Percentiles rank a stretch among this genome's conserved stretches.
These are phyloP conservation scores for Rhagologus leucostigma DNA, from an alignment of 2,113 vertebrate species.

Conservation along the genomic window DNA sequence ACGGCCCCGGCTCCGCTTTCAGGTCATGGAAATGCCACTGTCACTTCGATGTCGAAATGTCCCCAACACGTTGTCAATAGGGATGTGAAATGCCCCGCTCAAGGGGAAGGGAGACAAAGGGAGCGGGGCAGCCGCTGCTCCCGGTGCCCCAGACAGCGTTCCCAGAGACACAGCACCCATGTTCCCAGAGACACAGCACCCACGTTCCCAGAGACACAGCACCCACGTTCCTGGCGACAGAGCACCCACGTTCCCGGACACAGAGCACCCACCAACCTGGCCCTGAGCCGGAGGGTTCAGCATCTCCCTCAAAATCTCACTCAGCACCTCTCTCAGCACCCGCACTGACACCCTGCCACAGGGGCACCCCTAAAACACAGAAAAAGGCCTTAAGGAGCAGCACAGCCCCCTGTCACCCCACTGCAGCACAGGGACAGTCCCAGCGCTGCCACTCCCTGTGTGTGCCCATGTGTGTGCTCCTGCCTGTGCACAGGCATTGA, in stretches of 20 bases:
- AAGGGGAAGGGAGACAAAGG: slow-evolving; percentile 14
- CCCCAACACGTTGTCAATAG: slow-evolving; percentile 69
- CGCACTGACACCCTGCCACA: rapidly evolving
- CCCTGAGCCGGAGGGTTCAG: neutral
- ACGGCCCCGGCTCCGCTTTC: slow-evolving; percentile 24
- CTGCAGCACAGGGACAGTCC: neutral
- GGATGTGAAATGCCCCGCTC: slow-evolving; percentile 25
- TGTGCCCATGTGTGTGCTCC: neutral
- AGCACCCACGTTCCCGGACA: neutral
- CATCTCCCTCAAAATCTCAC: neutral
- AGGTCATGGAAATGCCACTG: slow-evolving; percentile 67
- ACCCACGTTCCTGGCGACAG: neutral
- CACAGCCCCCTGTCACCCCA: neutral
- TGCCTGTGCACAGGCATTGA: neutral
- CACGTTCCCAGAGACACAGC: neutral
- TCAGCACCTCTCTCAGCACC: neutral
- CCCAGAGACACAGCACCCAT: neutral
- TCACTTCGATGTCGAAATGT: slow-evolving; percentile 62
- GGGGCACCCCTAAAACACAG: neutral
- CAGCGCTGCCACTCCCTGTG: neutral
- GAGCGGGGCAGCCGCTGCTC: neutral
- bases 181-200: neutral
- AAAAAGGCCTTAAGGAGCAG: neutral
- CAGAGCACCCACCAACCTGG: neutral
- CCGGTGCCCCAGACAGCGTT: neutral